A percentile compares a stretch with the other conserved stretches of the same genome.
These are phyloP conservation scores for Tonatia bakeri DNA, from an alignment of 2,113 vertebrate species.

Conservation along the genomic window DNA sequence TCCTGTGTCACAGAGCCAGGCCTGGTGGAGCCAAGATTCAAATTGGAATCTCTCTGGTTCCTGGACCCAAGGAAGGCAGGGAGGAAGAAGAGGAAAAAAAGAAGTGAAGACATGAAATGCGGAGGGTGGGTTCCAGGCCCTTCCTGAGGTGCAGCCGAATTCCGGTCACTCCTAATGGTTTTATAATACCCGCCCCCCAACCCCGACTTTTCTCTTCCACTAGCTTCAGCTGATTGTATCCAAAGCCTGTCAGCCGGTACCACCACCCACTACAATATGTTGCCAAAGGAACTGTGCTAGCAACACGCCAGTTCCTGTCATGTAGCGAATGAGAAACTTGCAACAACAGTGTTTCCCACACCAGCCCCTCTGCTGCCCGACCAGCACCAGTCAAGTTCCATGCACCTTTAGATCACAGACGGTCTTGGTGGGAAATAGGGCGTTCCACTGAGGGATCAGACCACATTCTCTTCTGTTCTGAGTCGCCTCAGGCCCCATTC, in stretches of 20 bases:
- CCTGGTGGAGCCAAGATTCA: neutral
- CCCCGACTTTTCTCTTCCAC: neutral
- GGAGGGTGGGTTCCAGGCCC: neutral
- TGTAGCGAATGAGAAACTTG: neutral
- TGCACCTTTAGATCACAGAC: neutral
- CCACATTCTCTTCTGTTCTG: neutral
- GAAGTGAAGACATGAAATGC: neutral
- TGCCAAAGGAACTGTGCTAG: neutral
- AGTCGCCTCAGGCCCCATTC: neutral
- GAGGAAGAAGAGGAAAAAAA: neutral
- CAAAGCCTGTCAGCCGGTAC: neutral
- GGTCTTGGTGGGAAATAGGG: neutral
- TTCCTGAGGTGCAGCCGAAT: neutral
- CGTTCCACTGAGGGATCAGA: neutral
- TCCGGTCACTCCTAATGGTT: neutral
- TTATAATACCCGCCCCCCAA: neutral
- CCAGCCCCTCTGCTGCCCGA: neutral
- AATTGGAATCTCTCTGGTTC: neutral
- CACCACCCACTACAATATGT: neutral
- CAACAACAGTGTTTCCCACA: neutral
- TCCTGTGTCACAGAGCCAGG: neutral
- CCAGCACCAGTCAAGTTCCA: neutral
- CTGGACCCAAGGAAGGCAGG: neutral
- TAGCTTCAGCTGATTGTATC: neutral
- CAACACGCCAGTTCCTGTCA: neutral